Evolutionary conservation across 2,113 vertebrate genomes (phyloP).

Genomic region (Leptosomus discolor): DNA sequence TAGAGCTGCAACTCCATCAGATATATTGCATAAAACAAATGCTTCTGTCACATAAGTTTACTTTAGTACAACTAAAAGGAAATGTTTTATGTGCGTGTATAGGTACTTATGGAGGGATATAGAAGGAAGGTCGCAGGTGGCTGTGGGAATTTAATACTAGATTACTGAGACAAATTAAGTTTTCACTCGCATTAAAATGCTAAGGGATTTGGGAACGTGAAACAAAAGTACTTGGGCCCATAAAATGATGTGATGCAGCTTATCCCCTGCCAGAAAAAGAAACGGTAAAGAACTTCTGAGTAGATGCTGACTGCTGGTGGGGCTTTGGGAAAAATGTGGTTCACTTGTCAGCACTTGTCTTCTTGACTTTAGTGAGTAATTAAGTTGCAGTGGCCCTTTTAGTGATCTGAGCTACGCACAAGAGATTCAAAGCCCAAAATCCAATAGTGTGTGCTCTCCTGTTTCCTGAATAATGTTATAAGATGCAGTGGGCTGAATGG

Average conservation of each 20-base stretch:
- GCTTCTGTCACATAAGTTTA: background rate
- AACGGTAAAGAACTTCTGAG: background rate
- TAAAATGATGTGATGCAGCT: background rate
- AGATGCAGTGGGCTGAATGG: background rate
- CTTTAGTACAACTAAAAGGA: background rate
- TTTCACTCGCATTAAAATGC: background rate
- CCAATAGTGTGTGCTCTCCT: background rate
- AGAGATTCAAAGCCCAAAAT: background rate
- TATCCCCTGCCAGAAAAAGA: background rate
- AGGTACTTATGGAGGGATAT: background rate
- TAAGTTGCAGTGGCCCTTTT: background rate
- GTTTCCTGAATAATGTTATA: background rate
- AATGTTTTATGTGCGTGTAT: background rate
- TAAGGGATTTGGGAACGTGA: background rate
- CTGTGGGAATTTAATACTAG: background rate
- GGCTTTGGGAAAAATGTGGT: background rate
- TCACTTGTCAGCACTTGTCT: slow-evolving; percentile 8
- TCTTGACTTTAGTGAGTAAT: slow-evolving; percentile 2
- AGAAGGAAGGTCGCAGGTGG: background rate
- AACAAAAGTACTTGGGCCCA: background rate
- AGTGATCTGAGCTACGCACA: background rate
- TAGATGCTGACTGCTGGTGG: background rate
- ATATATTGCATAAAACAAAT: background rate
- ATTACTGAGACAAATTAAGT: background rate
- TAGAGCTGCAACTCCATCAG: background rate